Evolutionary conservation across 2,888 invertebrate species (phyloP).

Genomic region (Pandemis cinnamomeana): DNA sequence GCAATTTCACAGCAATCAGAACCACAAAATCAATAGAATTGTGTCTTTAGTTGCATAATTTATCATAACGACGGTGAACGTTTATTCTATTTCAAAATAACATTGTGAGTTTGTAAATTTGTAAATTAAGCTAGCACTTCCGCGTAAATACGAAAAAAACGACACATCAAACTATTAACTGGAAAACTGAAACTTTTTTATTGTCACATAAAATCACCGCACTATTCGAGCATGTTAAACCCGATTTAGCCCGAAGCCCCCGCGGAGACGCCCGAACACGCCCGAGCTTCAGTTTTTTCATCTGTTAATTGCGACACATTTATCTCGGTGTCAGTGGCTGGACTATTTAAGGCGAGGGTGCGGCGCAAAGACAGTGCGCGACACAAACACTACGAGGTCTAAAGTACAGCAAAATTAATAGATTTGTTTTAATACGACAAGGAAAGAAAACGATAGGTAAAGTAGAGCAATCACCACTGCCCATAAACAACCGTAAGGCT

Average conservation of each 20-base stretch:
- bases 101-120: too few species aligned
- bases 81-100: too few species aligned
- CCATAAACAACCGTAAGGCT: too few species aligned
- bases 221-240: constrained; percentile 19
- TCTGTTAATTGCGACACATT: constrained; percentile 38
- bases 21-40: too few species aligned
- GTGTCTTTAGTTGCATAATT: too few species aligned
- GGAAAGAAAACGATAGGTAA: too few species aligned
- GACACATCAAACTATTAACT: neutral
- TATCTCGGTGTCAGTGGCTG: constrained; percentile 35
- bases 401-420: neutral
- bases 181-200: constrained; percentile 5
- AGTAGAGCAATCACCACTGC: too few species aligned
- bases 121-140: too few species aligned
- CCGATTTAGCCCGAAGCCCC: constrained; percentile 40
- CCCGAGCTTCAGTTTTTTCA: constrained; percentile 36
- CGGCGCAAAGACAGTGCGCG: constrained; percentile 3
- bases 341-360: constrained; percentile 32
- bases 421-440: neutral
- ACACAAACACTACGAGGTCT: constrained; percentile 6
- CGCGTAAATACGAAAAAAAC: neutral
- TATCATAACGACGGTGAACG: too few species aligned
- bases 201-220: constrained; percentile 20
- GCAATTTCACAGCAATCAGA: too few species aligned
- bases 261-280: constrained; percentile 28